phyloP scores from a whole-genome alignment of 1,140 invertebrate genomes.

The Conus ventricosus region DNA sequence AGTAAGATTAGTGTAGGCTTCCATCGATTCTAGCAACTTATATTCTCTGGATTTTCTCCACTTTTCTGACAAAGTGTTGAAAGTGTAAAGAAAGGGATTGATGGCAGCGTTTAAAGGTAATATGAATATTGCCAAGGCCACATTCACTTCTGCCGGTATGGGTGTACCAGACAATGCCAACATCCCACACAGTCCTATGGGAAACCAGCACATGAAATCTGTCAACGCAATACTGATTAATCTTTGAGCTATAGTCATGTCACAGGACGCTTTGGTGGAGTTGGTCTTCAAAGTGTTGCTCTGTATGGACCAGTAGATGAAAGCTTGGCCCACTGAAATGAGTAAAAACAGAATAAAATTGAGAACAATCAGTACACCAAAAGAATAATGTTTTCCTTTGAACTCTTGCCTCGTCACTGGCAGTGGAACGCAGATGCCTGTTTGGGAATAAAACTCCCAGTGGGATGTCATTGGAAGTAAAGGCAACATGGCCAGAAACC shows the following conservation, averaged over 20 bases:
- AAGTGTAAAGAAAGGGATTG: conserved; percentile 57
- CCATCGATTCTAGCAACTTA: too few species aligned
- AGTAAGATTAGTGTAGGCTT: background rate
- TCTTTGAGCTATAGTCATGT: conserved; percentile 43
- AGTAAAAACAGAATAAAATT: background rate
- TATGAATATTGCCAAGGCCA: conserved; percentile 51
- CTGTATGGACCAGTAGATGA: background rate
- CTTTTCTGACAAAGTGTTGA: conserved; percentile 16
- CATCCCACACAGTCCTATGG: conserved; percentile 34
- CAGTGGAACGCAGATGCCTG: conserved; percentile 52
- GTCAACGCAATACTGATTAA: conserved; percentile 41
- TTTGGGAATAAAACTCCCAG: conserved; percentile 49
- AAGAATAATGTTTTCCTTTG: background rate
- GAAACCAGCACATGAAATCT: conserved; percentile 43
- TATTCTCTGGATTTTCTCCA: background rate
- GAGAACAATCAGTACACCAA: background rate
- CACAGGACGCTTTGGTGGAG: conserved; percentile 21
- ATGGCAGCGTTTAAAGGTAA: conserved; percentile 53
- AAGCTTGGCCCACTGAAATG: background rate
- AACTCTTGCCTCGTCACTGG: conserved; percentile 39
- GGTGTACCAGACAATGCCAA: conserved; percentile 37
- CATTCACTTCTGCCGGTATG: conserved; percentile 51
- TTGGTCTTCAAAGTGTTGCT: background rate
- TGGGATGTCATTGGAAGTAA: conserved; percentile 30
- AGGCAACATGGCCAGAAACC: background rate